phyloP scores from a whole-genome alignment of 2,113 vertebrate genomes.

The Coreoperca whiteheadi region DNA sequence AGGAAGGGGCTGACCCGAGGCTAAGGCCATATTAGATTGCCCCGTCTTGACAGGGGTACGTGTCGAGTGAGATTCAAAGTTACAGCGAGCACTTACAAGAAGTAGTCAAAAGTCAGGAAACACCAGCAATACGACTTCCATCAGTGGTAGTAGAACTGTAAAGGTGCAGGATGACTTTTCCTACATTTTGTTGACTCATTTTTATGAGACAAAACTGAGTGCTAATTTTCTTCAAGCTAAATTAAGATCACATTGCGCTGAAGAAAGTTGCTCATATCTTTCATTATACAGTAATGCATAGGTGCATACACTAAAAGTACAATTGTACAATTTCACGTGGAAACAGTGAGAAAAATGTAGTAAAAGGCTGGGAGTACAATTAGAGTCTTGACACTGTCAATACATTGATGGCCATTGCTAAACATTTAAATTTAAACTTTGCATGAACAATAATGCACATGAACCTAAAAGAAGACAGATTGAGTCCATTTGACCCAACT shows the following conservation, averaged over 20 bases:
- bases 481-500: slow-evolving; percentile 51
- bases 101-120: slow-evolving; percentile 29
- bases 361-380: slow-evolving; percentile 24
- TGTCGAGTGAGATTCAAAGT: slow-evolving; percentile 60
- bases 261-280: neutral
- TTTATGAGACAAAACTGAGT: neutral
- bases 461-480: slow-evolving; percentile 44
- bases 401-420: neutral
- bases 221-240: slow-evolving; percentile 20
- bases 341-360: slow-evolving; percentile 9
- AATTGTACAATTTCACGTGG: neutral
- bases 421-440: slow-evolving; percentile 12
- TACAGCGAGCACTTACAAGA: slow-evolving; percentile 14
- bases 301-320: neutral
- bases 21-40: slow-evolving; percentile 73
- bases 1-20: slow-evolving; percentile 66
- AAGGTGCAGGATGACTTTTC: neutral
- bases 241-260: neutral
- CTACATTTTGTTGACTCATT: neutral
- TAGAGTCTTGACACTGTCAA: slow-evolving; percentile 8
- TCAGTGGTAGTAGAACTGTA: neutral
- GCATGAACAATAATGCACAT: slow-evolving; percentile 6
- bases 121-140: neutral
- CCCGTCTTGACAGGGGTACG: slow-evolving; percentile 71
- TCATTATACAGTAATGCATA: neutral